Evolutionary conservation across 2,797 vertebrate species (phyloP).

Genomic region (Peromyscus aztecus): DNA sequence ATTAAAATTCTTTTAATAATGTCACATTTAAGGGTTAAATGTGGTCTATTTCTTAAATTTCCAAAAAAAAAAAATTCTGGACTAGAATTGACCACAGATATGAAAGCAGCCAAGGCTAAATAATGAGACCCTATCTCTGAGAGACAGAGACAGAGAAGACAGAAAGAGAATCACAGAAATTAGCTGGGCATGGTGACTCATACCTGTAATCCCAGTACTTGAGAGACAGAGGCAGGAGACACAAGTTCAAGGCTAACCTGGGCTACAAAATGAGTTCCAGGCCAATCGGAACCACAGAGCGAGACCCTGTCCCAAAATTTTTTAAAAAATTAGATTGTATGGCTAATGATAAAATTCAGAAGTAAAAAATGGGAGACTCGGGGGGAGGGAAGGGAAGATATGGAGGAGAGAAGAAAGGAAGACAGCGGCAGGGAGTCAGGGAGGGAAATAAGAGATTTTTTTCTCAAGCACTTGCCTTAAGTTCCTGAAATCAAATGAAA

Average conservation of each 20-base stretch:
- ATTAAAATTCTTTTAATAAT: neutral
- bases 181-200: neutral
- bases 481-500: conserved; percentile 29
- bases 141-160: neutral
- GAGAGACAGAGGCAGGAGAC: neutral
- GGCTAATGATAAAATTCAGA: neutral
- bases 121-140: neutral
- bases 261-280: neutral
- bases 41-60: neutral
- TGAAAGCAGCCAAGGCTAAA: neutral
- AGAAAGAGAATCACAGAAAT: neutral
- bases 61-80: neutral
- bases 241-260: neutral
- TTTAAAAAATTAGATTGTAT: neutral
- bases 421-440: too few relatives aligned
- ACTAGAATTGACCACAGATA: neutral
- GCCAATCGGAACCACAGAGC: neutral
- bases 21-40: neutral
- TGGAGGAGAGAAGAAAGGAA: too few relatives aligned
- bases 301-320: neutral
- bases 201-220: neutral
- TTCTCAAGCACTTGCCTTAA: neutral
- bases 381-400: too few relatives aligned
- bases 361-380: neutral
- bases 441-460: neutral